Evolutionary conservation across 1,140 invertebrate genomes (phyloP).

Genomic region (Dendrolimus punctatus): DNA sequence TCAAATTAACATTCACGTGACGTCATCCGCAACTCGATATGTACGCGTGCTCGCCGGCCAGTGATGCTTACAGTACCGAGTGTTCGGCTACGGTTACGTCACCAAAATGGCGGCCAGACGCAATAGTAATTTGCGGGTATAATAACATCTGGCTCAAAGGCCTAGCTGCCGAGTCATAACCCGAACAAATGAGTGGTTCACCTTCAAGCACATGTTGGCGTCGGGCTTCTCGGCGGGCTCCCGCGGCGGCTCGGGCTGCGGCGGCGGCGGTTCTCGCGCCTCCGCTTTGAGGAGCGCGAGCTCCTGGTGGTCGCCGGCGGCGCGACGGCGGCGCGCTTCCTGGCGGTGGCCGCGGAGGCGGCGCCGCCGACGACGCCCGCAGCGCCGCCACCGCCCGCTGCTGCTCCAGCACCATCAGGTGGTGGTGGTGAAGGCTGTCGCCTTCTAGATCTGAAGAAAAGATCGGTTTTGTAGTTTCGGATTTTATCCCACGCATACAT

Average conservation of each 20-base stretch:
- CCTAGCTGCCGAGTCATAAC: too few species aligned
- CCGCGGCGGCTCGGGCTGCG: conserved; percentile 64
- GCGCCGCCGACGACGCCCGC: conserved; percentile 64
- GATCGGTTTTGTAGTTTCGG: too few species aligned
- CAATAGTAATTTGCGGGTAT: too few species aligned
- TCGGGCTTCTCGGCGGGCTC: conserved; percentile 84
- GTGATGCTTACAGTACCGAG: too few species aligned
- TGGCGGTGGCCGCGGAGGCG: conserved; percentile 51
- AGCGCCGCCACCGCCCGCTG: conserved; percentile 59
- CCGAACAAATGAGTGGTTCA: conserved; percentile 25
- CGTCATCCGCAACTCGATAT: too few species aligned
- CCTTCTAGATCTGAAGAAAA: conserved; percentile 40
- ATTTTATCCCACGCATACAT: too few species aligned
- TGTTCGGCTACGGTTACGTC: too few species aligned
- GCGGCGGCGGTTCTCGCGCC: conserved; percentile 64
- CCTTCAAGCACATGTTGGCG: conserved; percentile 86
- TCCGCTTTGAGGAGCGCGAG: conserved; percentile 41
- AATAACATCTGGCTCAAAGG: not conserved
- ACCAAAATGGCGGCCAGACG: too few species aligned
- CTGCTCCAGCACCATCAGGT: conserved; percentile 64
- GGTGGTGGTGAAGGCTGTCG: conserved; percentile 59
- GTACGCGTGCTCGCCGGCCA: too few species aligned
- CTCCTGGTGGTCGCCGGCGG: conserved; percentile 38
- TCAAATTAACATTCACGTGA: too few species aligned
- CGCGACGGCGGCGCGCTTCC: conserved; percentile 65